Conservation (phyloP, 2,797 vertebrate genomes). For the Betta splendens region DNA sequence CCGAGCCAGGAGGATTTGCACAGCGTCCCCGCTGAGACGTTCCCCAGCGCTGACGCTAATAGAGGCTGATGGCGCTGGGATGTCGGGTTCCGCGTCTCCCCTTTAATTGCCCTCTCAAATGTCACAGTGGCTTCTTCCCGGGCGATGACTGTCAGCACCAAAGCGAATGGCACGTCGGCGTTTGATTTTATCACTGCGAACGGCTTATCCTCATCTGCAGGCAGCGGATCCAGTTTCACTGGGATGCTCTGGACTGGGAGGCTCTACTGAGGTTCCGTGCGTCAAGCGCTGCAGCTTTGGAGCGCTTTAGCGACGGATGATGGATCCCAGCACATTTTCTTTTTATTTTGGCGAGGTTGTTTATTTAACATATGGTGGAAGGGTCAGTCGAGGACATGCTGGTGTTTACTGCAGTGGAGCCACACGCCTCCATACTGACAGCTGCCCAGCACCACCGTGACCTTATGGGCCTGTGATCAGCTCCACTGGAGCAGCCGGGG, state of each 20-base stretch:
- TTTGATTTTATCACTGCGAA: constrained; percentile 23
- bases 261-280: background rate
- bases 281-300: constrained; percentile 1
- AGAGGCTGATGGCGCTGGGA: constrained; percentile 37
- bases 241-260: constrained; percentile 14
- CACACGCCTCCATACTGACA: background rate
- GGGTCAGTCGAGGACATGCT: constrained; percentile 1
- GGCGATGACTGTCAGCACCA: constrained; percentile 38
- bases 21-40: constrained; percentile 9
- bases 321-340: background rate
- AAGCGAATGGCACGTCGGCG: constrained; percentile 32
- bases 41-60: constrained; percentile 35
- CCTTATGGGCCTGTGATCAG: constrained; percentile 8
- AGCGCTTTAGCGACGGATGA: background rate
- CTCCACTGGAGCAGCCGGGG: constrained; percentile 1
- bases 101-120: constrained; percentile 55
- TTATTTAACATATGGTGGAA: constrained; percentile 12
- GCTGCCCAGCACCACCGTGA: constrained; percentile 24
- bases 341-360: background rate
- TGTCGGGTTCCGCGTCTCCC: constrained; percentile 43
- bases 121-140: constrained; percentile 53
- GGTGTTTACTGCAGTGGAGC: constrained; percentile 16
- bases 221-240: constrained; percentile 33
- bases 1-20: constrained; percentile 40
- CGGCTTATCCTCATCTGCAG: constrained; percentile 34